A percentile compares a stretch with the other conserved stretches of the same genome.
phyloP scores from a whole-genome alignment of 2,113 vertebrate genomes.

The Peucedramus taeniatus region DNA sequence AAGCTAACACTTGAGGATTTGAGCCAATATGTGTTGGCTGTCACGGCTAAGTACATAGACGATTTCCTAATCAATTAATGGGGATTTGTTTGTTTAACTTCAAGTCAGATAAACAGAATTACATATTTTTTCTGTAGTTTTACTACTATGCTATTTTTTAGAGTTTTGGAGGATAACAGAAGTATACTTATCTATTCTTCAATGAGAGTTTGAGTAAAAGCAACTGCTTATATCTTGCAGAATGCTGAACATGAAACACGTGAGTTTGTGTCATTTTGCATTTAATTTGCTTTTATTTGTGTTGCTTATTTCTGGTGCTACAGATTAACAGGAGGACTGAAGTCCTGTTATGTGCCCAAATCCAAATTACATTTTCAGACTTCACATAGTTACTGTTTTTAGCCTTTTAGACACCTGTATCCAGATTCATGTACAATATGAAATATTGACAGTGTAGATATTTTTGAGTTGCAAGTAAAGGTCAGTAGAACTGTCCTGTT shows the following conservation, averaged over 20 bases:
- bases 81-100: neutral
- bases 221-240: neutral
- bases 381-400: neutral
- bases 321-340: neutral
- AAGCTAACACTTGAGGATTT: neutral
- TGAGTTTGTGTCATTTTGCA: neutral
- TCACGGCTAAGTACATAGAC: neutral
- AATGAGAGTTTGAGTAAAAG: neutral
- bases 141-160: neutral
- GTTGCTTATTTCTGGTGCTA: neutral
- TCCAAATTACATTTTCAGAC: neutral
- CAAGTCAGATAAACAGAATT: neutral
- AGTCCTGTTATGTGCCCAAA: neutral
- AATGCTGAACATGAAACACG: neutral
- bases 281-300: neutral
- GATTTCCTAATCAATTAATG: neutral
- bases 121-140: neutral
- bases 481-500: neutral
- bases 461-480: neutral
- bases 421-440: neutral
- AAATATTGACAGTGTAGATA: neutral
- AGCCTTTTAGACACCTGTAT: neutral
- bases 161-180: neutral
- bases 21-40: neutral
- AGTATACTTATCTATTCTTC: neutral